A percentile compares a stretch with the other conserved stretches of the same genome.
Conservation (phyloP, 2,888 invertebrate species). For the Conomelus anceps region DNA sequence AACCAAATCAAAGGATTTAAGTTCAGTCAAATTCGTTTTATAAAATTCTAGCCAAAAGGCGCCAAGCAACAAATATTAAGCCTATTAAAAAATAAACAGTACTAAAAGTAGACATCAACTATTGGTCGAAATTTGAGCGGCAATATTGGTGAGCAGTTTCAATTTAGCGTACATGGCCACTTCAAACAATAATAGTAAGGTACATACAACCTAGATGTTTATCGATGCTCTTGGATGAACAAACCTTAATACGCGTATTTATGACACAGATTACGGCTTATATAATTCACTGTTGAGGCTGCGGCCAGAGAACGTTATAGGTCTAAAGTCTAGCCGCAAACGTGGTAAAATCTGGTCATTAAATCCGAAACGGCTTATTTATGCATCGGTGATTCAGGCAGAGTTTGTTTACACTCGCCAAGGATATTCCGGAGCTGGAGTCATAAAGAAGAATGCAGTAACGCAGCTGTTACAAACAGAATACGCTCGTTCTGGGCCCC, state of each 20-base stretch:
- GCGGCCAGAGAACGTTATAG: background rate
- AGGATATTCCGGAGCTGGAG: background rate
- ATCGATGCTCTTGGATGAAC: background rate
- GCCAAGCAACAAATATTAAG: too few relatives aligned
- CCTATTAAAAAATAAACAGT: too few relatives aligned
- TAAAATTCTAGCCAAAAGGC: too few relatives aligned
- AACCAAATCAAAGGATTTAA: too few relatives aligned
- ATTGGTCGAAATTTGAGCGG: background rate
- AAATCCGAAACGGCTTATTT: background rate
- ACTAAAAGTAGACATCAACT: too few relatives aligned
- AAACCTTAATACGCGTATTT: background rate
- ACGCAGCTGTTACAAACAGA: background rate
- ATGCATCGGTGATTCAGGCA: background rate
- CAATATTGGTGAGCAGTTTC: background rate
- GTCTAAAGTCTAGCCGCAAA: background rate
- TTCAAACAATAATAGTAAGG: background rate
- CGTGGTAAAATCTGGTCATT: background rate
- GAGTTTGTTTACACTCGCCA: background rate
- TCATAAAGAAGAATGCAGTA: background rate
- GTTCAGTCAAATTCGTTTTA: too few relatives aligned
- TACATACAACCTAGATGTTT: background rate
- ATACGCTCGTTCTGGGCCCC: too few relatives aligned
- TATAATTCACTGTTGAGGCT: background rate
- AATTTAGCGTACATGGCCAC: background rate
- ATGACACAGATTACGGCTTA: background rate